These are phyloP conservation scores for Eretmocerus hayati DNA, from an alignment of 2,888 invertebrate species.

Conservation along the genomic window DNA sequence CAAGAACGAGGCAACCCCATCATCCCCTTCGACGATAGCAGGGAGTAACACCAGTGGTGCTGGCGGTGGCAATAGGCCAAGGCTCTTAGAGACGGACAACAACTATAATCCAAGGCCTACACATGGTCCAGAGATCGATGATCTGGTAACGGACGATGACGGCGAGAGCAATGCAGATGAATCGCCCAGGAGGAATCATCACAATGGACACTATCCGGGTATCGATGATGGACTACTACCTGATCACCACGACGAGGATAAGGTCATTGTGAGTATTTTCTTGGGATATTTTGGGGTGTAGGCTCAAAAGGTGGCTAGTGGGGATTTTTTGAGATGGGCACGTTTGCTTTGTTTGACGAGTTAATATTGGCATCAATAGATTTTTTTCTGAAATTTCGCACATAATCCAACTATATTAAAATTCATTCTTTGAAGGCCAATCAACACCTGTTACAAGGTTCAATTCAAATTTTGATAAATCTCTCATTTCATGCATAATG, in stretches of 20 bases:
- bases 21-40: background rate
- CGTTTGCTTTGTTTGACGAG: too few species aligned
- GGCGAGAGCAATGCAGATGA: slow-evolving; percentile 26
- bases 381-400: too few species aligned
- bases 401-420: too few species aligned
- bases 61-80: slow-evolving; percentile 16
- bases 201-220: slow-evolving; percentile 38
- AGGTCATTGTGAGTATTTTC: slow-evolving; percentile 28
- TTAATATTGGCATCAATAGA: too few species aligned
- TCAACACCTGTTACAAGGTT: too few species aligned
- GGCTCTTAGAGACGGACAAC: slow-evolving; percentile 49
- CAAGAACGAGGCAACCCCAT: background rate
- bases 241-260: slow-evolving; percentile 12
- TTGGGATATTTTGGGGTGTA: too few species aligned
- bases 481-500: too few species aligned
- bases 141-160: slow-evolving; percentile 43
- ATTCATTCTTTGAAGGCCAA: too few species aligned
- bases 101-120: slow-evolving; percentile 48
- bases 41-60: background rate
- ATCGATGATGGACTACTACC: slow-evolving; percentile 60
- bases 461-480: too few species aligned
- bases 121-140: slow-evolving; percentile 55
- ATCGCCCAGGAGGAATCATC: too few species aligned
- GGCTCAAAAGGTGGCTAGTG: too few species aligned
- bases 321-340: too few species aligned